Percentiles rank a stretch among this genome's conserved stretches.
phyloP scores from a whole-genome alignment of 1,140 invertebrate species.

The Matsumurasca onukii region DNA sequence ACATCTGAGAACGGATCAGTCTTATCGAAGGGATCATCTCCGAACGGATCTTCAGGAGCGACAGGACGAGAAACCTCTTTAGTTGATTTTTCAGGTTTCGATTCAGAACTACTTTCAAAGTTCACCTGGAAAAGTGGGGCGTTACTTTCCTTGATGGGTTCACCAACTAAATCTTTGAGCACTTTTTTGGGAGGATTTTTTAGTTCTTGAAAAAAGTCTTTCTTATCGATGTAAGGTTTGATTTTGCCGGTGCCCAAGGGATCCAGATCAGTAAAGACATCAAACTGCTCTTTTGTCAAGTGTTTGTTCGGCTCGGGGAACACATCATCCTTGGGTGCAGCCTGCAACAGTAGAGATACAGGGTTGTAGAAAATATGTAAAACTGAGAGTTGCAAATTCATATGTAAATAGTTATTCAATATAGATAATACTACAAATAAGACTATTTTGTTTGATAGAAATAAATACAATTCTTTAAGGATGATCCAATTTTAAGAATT shows the following conservation, averaged over 20 bases:
- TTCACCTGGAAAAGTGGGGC: constrained; percentile 28
- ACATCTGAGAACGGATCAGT: constrained; percentile 62
- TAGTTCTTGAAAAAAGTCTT: constrained; percentile 91
- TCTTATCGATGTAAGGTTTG: constrained; percentile 91
- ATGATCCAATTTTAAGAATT: too few relatives aligned
- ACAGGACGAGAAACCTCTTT: constrained; percentile 39
- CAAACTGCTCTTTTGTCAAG: constrained; percentile 45
- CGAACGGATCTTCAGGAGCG: constrained; percentile 60
- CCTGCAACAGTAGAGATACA: not conserved
- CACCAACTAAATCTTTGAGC: constrained; percentile 73
- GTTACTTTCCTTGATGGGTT: constrained; percentile 32
- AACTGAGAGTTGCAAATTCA: too few relatives aligned
- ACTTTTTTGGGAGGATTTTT: constrained; percentile 91
- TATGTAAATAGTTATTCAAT: too few relatives aligned
- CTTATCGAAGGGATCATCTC: constrained; percentile 67
- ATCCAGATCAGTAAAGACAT: constrained; percentile 91
- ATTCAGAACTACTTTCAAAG: constrained; percentile 21
- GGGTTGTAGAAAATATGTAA: too few relatives aligned
- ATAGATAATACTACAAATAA: too few relatives aligned
- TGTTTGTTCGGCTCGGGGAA: constrained; percentile 10
- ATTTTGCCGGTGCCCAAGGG: constrained; percentile 85
- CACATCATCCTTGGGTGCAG: not conserved
- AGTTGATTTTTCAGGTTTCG: not conserved
- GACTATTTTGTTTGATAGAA: too few relatives aligned
- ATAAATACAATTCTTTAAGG: too few relatives aligned